These are phyloP conservation scores for Gasterosteus aculeatus DNA, from an alignment of 2,113 vertebrate genomes.

Conservation along the genomic window DNA sequence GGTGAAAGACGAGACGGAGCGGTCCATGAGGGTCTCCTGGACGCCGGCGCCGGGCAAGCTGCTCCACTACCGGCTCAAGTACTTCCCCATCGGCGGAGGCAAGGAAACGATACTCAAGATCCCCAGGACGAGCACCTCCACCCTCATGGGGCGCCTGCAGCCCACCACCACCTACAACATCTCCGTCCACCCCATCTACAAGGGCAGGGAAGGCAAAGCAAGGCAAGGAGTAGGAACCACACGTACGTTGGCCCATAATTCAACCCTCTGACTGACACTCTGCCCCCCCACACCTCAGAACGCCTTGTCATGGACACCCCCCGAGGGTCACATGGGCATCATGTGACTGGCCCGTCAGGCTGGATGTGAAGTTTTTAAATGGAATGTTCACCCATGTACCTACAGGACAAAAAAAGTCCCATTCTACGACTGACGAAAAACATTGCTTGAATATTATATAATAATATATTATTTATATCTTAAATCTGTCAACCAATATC, in stretches of 20 bases:
- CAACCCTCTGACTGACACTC: conserved; percentile 71
- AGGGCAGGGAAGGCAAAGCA: conserved; percentile 90
- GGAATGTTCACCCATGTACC: no score
- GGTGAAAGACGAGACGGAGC: conserved; percentile 90
- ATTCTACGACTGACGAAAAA: background rate
- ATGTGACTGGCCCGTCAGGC: background rate
- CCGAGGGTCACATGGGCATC: background rate
- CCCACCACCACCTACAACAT: conserved; percentile 88
- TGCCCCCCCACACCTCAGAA: conserved; percentile 18
- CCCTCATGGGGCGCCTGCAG: conserved; percentile 86
- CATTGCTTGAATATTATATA: background rate
- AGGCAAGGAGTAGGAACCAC: conserved; percentile 96
- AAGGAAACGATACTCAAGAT: conserved; percentile 85
- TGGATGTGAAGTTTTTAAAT: background rate
- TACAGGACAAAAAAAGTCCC: background rate
- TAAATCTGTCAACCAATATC: no score
- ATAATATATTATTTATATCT: no score
- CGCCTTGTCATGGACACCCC: background rate
- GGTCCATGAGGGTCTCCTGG: conserved; percentile 88
- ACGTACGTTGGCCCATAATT: conserved; percentile 86
- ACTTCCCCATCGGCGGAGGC: conserved; percentile 81
- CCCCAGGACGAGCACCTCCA: conserved; percentile 78
- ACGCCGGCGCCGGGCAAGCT: conserved; percentile 87
- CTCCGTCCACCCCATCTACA: conserved; percentile 90
- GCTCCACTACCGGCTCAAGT: conserved; percentile 87